Percentiles rank a stretch among this genome's conserved stretches.
These are phyloP conservation scores for Drosophila helvetica DNA, from an alignment of 2,888 invertebrate genomes.

Conservation along the genomic window DNA sequence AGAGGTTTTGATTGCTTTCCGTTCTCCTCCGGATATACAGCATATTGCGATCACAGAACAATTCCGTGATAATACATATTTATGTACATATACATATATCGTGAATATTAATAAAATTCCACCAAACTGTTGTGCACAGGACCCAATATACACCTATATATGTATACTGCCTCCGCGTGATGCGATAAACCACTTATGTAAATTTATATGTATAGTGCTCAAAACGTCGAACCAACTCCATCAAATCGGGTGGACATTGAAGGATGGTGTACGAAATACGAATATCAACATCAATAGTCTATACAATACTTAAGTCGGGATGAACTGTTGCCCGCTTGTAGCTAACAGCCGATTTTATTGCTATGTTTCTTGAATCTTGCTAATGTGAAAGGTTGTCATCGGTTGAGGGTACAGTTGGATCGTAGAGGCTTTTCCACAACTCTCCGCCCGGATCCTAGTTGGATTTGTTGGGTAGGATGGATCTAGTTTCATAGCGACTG, in stretches of 20 bases:
- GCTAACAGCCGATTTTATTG: slow-evolving; percentile 30
- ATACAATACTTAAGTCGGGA: slow-evolving; percentile 9
- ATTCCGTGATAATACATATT: background rate
- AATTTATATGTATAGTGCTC: too few species aligned
- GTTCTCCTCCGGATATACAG: background rate
- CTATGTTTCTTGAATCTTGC: slow-evolving; percentile 21
- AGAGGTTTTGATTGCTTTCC: background rate
- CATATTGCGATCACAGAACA: background rate
- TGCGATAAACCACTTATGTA: background rate
- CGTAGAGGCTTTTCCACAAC: slow-evolving; percentile 2
- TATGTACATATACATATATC: too few species aligned
- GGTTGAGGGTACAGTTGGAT: slow-evolving; percentile 5
- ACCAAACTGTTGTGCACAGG: background rate
- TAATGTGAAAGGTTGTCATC: slow-evolving; percentile 29
- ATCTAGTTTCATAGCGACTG: background rate
- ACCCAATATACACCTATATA: background rate
- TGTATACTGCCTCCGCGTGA: background rate
- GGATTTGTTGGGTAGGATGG: slow-evolving; percentile 15
- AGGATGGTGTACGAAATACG: background rate
- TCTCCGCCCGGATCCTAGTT: slow-evolving; percentile 11
- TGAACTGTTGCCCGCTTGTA: slow-evolving; percentile 17
- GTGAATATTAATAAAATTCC: background rate
- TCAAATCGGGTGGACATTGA: background rate
- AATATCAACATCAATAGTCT: background rate
- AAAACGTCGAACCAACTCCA: background rate